phyloP scores from a whole-genome alignment of 2,113 vertebrate species.

The Himantopus leucocephalus region DNA sequence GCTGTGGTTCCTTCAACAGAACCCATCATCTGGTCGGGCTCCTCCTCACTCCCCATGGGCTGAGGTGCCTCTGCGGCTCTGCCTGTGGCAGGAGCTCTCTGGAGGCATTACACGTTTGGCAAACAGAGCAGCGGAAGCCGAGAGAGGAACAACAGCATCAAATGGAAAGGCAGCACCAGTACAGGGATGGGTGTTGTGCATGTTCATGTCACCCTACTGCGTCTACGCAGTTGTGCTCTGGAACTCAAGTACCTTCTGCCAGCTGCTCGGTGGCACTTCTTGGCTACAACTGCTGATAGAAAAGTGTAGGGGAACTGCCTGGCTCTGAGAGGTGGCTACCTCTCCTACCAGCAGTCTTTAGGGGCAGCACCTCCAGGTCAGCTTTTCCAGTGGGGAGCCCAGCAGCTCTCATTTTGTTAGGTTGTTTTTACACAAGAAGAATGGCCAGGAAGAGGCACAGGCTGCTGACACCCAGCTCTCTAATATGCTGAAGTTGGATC shows the following conservation, averaged over 20 bases:
- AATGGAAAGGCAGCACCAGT: background rate
- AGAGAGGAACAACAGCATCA: background rate
- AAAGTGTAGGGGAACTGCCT: background rate
- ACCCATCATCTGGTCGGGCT: background rate
- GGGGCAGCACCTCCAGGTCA: background rate
- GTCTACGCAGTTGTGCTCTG: fast-evolving
- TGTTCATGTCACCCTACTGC: background rate
- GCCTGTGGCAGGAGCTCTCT: background rate
- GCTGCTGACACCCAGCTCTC: constrained; percentile 13
- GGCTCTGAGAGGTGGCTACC: background rate
- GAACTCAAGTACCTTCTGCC: background rate
- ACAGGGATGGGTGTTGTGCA: background rate
- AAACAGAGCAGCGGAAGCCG: background rate
- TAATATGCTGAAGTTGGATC: constrained; percentile 18
- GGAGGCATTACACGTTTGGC: fast-evolving
- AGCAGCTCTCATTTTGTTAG: background rate
- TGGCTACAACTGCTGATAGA: background rate
- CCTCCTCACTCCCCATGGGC: background rate
- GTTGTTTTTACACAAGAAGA: background rate
- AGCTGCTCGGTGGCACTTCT: background rate
- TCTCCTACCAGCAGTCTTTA: background rate
- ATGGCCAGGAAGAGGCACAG: background rate
- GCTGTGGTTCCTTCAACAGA: background rate
- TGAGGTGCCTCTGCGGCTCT: fast-evolving
- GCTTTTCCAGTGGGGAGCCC: background rate